These are phyloP conservation scores for Lutraria rhynchaena DNA, from an alignment of 1,140 invertebrate genomes.

Conservation along the genomic window DNA sequence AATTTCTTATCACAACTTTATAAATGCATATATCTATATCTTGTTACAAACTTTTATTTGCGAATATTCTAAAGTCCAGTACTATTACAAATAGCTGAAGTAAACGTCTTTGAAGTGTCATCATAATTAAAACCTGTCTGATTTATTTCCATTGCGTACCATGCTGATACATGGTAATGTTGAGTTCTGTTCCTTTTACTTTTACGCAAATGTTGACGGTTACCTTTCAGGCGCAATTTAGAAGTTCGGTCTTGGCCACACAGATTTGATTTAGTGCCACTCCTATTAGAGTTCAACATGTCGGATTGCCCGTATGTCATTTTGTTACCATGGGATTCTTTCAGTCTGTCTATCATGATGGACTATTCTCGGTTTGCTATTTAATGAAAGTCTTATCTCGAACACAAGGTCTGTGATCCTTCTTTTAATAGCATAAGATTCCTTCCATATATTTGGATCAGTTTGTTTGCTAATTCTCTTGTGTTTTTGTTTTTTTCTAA, in stretches of 20 bases:
- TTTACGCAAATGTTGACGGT: not conserved
- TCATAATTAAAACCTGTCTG: not conserved
- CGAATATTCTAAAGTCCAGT: not conserved
- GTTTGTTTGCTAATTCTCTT: not conserved
- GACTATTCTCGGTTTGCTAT: not conserved
- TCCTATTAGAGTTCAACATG: not conserved
- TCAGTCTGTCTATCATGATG: slow-evolving; percentile 28
- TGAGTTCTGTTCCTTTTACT: not conserved
- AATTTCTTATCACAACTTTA: not conserved
- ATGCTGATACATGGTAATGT: not conserved
- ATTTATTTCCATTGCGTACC: not conserved
- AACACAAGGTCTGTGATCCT: slow-evolving; percentile 9
- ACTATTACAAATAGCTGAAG: not conserved
- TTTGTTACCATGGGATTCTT: not conserved
- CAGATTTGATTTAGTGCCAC: not conserved
- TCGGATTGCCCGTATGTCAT: not conserved
- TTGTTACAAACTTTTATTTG: not conserved
- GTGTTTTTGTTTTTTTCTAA: not conserved
- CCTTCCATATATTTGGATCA: not conserved
- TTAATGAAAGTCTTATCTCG: not conserved
- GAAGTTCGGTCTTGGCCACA: not conserved
- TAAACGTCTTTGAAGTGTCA: not conserved
- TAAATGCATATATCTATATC: not conserved
- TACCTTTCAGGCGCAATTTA: not conserved
- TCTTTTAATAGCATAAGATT: not conserved